A percentile compares a stretch with the other conserved stretches of the same genome.
These are phyloP conservation scores for Akabosia matsudoensis DNA, from an alignment of 1,140 invertebrate species.

Conservation along the genomic window DNA sequence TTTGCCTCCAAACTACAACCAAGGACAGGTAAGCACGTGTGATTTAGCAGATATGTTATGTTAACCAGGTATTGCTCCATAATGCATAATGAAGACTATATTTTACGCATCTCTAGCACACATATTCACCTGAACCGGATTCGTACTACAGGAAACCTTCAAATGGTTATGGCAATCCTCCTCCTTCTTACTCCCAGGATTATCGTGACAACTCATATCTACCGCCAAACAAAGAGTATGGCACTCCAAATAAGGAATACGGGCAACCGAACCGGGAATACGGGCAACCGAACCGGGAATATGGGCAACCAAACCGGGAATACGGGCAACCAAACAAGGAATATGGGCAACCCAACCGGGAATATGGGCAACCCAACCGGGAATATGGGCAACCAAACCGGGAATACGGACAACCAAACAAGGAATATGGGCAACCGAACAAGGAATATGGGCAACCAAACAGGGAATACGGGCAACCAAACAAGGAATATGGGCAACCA, in stretches of 20 bases:
- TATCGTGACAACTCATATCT: too few relatives aligned
- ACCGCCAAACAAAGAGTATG: background rate
- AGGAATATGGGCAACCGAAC: constrained; percentile 12
- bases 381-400: background rate
- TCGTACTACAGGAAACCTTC: constrained; percentile 33
- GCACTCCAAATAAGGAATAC: constrained; percentile 9
- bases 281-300: background rate
- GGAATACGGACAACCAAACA: constrained; percentile 1
- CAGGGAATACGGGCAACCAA: background rate
- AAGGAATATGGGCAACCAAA: constrained; percentile 10
- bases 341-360: background rate
- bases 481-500: constrained; percentile 2
- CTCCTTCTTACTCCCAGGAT: too few relatives aligned
- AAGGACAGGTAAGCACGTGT: background rate
- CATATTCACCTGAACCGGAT: constrained; percentile 26
- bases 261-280: constrained; percentile 3
- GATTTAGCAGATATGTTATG: background rate
- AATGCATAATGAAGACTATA: background rate
- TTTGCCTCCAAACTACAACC: background rate
- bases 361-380: constrained; percentile 8
- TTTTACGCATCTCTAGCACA: constrained; percentile 14
- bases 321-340: constrained; percentile 6
- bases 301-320: background rate
- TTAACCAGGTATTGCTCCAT: background rate
- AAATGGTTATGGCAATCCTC: constrained; percentile 24